Base-by-base conservation (phyloP, 2,888 invertebrate genomes). In the Rhogogaster chlorosoma region DNA sequence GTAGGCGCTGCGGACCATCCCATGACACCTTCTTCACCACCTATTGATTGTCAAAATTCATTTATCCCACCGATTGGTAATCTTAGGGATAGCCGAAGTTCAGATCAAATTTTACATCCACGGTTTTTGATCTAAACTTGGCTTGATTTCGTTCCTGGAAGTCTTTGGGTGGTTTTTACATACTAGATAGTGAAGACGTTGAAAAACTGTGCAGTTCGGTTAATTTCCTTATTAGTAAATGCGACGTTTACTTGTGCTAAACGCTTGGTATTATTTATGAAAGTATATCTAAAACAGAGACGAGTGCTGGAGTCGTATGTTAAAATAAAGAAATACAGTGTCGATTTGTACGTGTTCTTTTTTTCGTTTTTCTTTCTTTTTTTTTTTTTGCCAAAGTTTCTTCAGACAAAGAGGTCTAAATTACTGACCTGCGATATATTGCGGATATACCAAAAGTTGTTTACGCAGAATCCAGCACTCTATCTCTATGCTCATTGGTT, bases 1-100 rank as follows among this genome's bases (percentile, higher is more conserved):
- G 98, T 98, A 61, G 98, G 97, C 88, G 97, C 97, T 2, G 97
- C 97, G 91, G 97, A 97, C 93, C 97, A 97, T 77, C 93, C 93
- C 83, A 93, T 93, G 1, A 90, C 90, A 7, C 93, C 93, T 71
- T 93, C 93, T 84, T 93, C 93, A 15, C 90, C 88, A 86, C 91
- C 93, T 93, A 87, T 86, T 71, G 70, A 82, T 78, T 67, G 49
- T 49, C 9, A 53, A 61, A 61, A 80, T 61, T 61, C 38, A 18
- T 38, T n/a, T 61, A 38, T 26, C 6, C 3, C 12, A 5, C 7
- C 36, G 45, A 80, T n/a, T 22, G 18, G 4, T 80, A 7, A 26
- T 22, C 15, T 12, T 32, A 12, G 57, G 7, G 32, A 26, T 15
- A 26, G 10, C 0, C 3, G 38, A 77, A 29, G 49, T 2, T 45